Conservation (phyloP, 2,797 vertebrate species). For the Euthynnus affinis region DNA sequence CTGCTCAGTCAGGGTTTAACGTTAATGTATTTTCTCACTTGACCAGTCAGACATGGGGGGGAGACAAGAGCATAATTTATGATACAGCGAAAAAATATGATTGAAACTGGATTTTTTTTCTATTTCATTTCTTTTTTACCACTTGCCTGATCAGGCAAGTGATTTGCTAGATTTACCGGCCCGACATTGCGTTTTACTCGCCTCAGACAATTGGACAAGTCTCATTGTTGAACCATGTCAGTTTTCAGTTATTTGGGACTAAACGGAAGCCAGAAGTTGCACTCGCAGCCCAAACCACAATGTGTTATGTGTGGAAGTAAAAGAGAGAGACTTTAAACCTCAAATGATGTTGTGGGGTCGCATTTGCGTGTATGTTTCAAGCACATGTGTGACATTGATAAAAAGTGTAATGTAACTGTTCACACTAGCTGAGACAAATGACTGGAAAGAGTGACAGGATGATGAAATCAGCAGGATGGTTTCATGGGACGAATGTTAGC, state of each 20-base stretch:
- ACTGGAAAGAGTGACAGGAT: background rate
- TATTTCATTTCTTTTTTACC: too few relatives aligned
- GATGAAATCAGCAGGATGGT: too few relatives aligned
- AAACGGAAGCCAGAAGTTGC: background rate
- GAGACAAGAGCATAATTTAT: too few relatives aligned
- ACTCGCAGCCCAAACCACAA: background rate
- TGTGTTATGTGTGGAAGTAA: background rate
- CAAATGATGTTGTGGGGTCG: background rate
- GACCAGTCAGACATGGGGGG: too few relatives aligned
- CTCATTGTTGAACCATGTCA: too few relatives aligned
- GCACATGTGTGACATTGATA: background rate
- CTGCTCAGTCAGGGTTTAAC: background rate
- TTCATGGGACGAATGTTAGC: background rate
- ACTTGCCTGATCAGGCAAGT: too few relatives aligned
- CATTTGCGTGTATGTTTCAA: background rate
- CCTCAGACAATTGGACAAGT: too few relatives aligned
- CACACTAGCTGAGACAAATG: background rate
- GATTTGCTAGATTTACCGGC: too few relatives aligned
- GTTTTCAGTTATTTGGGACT: constrained; percentile 9
- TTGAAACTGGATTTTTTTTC: too few relatives aligned
- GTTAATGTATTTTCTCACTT: too few relatives aligned
- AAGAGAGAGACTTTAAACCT: background rate
- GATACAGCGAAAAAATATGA: too few relatives aligned
- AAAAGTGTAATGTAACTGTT: background rate
- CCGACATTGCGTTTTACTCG: too few relatives aligned